These are phyloP conservation scores for Anarsia innoxiella DNA, from an alignment of 2,888 invertebrate species.

Conservation along the genomic window DNA sequence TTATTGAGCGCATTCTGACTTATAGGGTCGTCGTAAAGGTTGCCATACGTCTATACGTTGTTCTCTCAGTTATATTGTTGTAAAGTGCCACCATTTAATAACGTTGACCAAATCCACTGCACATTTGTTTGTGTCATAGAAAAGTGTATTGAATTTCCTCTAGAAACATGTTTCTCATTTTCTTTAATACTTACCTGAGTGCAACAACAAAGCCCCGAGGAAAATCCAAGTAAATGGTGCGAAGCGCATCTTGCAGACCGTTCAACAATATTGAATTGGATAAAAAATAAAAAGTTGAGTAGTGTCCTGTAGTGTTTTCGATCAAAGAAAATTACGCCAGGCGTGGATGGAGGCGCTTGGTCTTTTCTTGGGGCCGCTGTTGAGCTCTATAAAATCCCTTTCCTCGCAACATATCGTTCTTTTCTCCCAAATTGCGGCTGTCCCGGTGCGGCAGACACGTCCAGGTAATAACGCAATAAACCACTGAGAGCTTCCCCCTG, in stretches of 20 bases:
- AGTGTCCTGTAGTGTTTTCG: conserved; percentile 57
- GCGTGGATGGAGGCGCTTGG: conserved; percentile 46
- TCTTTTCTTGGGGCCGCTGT: conserved; percentile 48
- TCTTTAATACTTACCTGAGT: conserved; percentile 16
- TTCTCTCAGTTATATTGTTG: not conserved
- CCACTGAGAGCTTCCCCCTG: conserved; percentile 71
- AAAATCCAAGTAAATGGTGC: conserved; percentile 26
- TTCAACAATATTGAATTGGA: conserved; percentile 57
- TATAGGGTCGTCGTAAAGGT: conserved; percentile 46
- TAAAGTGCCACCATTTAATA: no score
- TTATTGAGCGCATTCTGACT: conserved; percentile 56
- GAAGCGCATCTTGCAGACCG: conserved; percentile 38
- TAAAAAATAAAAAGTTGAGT: conserved; percentile 59
- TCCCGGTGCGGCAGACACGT: conserved; percentile 68
- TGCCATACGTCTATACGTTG: no score
- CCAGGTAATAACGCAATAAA: conserved; percentile 76
- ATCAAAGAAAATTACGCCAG: conserved; percentile 67
- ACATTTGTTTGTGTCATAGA: not conserved
- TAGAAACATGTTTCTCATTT: conserved; percentile 8
- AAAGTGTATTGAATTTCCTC: conserved; percentile 8
- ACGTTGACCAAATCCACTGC: no score
- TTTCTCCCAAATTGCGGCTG: conserved; percentile 69
- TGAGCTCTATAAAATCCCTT: conserved; percentile 66
- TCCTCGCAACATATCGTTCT: conserved; percentile 68
- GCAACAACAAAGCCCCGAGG: conserved; percentile 18